Percentiles rank a stretch among this genome's conserved stretches.
These are phyloP conservation scores for Oreochromis spilurus DNA, from an alignment of 2,113 vertebrate species.

Conservation along the genomic window DNA sequence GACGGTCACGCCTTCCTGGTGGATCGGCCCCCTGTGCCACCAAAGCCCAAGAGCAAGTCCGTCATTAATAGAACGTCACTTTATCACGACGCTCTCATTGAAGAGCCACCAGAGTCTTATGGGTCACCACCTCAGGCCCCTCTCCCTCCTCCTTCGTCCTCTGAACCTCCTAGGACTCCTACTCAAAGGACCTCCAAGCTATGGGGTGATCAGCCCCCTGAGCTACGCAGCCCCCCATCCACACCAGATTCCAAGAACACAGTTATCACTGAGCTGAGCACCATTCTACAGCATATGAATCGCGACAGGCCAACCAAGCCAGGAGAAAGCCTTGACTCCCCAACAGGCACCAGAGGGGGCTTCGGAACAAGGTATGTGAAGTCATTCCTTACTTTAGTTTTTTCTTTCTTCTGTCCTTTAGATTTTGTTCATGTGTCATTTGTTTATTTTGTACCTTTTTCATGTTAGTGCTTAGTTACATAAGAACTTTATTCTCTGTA, in stretches of 20 bases:
- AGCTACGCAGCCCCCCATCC: constrained; percentile 82
- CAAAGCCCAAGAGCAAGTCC: constrained; percentile 95
- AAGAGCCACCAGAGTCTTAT: constrained; percentile 85
- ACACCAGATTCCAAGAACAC: constrained; percentile 90
- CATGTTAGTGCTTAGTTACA: not conserved
- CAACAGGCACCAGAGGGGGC: constrained; percentile 78
- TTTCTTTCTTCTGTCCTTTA: not conserved
- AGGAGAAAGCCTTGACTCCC: constrained; percentile 83
- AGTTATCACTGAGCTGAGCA: constrained; percentile 94
- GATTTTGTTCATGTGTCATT: not conserved
- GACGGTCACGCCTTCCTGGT: constrained; percentile 88
- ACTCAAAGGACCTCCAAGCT: constrained; percentile 90
- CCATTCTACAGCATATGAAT: constrained; percentile 95
- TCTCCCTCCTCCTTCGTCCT: constrained; percentile 77
- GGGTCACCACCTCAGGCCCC: constrained; percentile 81
- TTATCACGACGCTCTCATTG: constrained; percentile 85
- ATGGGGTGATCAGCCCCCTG: constrained; percentile 83
- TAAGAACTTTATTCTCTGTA: not conserved
- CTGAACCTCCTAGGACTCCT: constrained; percentile 76
- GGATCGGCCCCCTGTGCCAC: constrained; percentile 93
- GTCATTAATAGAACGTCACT: constrained; percentile 88
- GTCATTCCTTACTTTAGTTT: not conserved
- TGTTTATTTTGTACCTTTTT: not conserved
- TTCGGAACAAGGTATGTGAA: constrained; percentile 83
- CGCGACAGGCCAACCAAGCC: constrained; percentile 85